Evolutionary conservation across 2,888 invertebrate species (phyloP), one percentile per base, ranked within the genome.

Genomic region (Hyles lineata): DNA sequence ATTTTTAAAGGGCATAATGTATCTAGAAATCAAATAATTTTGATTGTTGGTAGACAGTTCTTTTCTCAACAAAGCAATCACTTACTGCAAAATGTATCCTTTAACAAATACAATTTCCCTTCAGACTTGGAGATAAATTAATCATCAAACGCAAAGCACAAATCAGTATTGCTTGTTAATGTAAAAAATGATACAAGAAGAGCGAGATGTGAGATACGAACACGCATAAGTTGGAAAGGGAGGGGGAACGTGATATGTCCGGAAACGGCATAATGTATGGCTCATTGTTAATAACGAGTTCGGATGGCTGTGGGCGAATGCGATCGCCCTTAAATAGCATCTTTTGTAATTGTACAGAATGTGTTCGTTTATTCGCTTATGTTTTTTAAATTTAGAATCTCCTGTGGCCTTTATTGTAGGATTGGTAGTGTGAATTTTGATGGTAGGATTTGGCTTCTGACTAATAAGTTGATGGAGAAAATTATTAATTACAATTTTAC

Each of bases 201-300:
- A 92, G 73, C 71, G 87, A 78, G 90, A 91, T 23, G 74, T 73
- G 58, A 23, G n/a, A 70, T 70, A 67, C 4, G 2, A n/a, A 32
- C 9, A 7, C 25, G 5, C n/a, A 32, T 21, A 50, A 25, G 35
- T 8, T 19, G 55, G 62, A 73, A 35, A 23, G 89, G 76, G 89
- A 88, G 23, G 75, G 74, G 71, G 74, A 76, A 80, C 80, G 85
- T 85, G 87, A 88, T 90, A 87, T 87, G 89, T 88, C 93, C 93
- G 94, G 93, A 94, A 94, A 92, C 90, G 83, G 85, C 73, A 89
- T 93, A 93, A 94, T 93, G 92, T 94, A 94, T 94, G 93, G 91
- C 81, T 90, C 91, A 94, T 94, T 94, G 94, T 94, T 93, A 89
- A 92, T 94, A 94, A 94, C 90, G 93, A 94, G 94, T 90, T 91